Evolutionary conservation across 1,140 invertebrate genomes (phyloP), one percentile per base, ranked within the genome.

Genomic region (Drosophila parvula): DNA sequence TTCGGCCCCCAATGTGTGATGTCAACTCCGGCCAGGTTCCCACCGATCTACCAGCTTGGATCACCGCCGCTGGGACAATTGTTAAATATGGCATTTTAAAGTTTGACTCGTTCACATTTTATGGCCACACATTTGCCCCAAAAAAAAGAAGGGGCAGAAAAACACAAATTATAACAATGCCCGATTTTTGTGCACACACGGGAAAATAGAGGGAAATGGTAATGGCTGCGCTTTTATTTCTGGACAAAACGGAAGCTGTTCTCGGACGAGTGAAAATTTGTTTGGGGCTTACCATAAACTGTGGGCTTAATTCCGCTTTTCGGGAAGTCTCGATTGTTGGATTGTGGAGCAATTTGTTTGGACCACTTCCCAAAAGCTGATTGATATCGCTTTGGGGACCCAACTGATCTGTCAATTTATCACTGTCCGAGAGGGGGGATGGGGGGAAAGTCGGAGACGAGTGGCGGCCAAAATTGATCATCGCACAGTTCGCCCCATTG

Each of bases 331-430:
- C 22, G 34, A 43, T 65, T 44, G 43, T 78, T 9, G 38, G 64
- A 67, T 69, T 40, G 50, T 80, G 62, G 77, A 84, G 77, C 81
- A 84, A 79, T 86, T 88, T 84, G 78, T 85, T 70, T 62, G 64
- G 74, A 59, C 50, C 63, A 51, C 59, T 56, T 74, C 11, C 50
- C 22, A 71, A 62, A 63, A 63, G 70, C 79, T 59, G 64, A 78
- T 71, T 71, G 78, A 63, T 70, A 65, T 58, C 18, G 38, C 70
- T 38, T 12, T 5, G 47, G 51, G 43, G 10, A 36, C 30, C 48
- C 74, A 64, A 70, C 67, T 75, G 76, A 83, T 88, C 83, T 82
- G 69, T 57, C 84, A 88, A 88, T 83, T 88, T 88, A 83, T 88
- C 84, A 88, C 78, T 88, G 84, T 88, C 83, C 57, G 4, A 4